A percentile compares a stretch with the other conserved stretches of the same genome.
These are phyloP conservation scores for Myotis myotis DNA, from an alignment of 2,797 vertebrate species.

Conservation along the genomic window DNA sequence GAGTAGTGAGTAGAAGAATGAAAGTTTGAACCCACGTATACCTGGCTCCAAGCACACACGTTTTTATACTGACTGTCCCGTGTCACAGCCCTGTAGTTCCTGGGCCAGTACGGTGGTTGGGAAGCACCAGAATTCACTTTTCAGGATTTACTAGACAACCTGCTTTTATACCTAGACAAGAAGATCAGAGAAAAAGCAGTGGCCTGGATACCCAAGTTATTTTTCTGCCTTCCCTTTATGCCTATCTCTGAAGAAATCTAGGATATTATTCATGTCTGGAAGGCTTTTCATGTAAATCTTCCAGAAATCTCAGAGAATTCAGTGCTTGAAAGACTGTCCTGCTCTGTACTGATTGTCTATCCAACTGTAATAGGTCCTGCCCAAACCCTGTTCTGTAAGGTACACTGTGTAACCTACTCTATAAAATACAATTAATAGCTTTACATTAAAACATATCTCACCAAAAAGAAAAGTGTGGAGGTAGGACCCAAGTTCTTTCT, in stretches of 20 bases:
- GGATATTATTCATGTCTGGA: not conserved
- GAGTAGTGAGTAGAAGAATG: not conserved
- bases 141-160: not conserved
- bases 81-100: not conserved
- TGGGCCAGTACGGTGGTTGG: not conserved
- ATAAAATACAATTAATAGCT: not conserved
- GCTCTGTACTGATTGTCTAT: not conserved
- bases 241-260: not conserved
- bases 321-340: not conserved
- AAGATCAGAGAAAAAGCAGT: not conserved
- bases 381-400: not conserved
- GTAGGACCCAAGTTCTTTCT: not conserved
- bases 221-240: not conserved
- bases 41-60: not conserved
- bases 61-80: not conserved
- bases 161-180: not conserved
- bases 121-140: not conserved
- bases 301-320: not conserved
- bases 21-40: not conserved
- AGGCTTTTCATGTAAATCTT: not conserved
- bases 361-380: not conserved
- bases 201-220: not conserved
- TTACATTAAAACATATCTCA: not conserved
- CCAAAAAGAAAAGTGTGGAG: not conserved
- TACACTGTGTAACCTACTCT: not conserved